Conservation (phyloP, 2,113 vertebrate species). For the Camelus dromedarius region DNA sequence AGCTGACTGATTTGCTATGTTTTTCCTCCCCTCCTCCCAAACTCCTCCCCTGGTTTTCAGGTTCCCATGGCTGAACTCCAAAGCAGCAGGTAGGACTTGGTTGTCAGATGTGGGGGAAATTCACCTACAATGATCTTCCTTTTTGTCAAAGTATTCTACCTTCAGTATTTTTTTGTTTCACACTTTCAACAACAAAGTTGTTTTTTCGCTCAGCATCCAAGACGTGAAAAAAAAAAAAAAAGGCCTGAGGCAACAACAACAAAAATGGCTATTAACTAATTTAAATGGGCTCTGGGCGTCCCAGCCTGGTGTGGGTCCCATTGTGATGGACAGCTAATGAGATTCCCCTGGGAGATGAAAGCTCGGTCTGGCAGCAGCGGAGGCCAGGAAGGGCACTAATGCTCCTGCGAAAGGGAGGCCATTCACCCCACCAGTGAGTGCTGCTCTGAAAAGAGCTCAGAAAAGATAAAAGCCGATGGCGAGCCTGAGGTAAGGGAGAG, state of each 20-base stretch:
- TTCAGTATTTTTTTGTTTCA: conserved; percentile 67
- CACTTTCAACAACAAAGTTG: conserved; percentile 82
- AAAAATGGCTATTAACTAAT: conserved; percentile 86
- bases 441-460: background rate
- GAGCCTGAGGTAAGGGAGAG: background rate
- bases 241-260: conserved; percentile 65
- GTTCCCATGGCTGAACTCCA: background rate
- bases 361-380: background rate
- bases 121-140: conserved; percentile 65
- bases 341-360: conserved; percentile 87
- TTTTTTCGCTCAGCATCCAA: conserved; percentile 77
- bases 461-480: conserved; percentile 77
- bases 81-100: conserved; percentile 30
- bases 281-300: conserved; percentile 85
- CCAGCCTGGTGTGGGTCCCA: conserved; percentile 84
- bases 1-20: background rate
- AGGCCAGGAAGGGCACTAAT: conserved; percentile 83
- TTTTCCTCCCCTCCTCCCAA: background rate
- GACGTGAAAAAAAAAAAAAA: conserved; percentile 77
- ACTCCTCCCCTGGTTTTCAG: background rate
- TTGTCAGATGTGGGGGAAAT: conserved; percentile 38
- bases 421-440: conserved; percentile 53
- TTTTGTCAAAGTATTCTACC: conserved; percentile 73
- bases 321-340: conserved; percentile 89
- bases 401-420: conserved; percentile 63